A percentile compares a stretch with the other conserved stretches of the same genome.
Conservation (phyloP, 2,888 invertebrate genomes). For the Asteroscopus sphinx region DNA sequence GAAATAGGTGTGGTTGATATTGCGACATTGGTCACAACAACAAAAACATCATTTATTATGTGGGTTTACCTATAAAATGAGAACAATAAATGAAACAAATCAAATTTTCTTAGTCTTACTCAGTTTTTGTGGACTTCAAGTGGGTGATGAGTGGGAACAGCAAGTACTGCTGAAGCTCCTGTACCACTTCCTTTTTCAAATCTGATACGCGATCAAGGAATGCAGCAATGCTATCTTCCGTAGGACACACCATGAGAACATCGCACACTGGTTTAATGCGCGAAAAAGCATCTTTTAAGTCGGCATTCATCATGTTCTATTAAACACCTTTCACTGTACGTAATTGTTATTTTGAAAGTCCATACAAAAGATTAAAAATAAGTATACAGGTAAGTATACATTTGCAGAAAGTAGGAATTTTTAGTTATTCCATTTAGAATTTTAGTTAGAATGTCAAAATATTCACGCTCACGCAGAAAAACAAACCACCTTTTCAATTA, state of each 20-base stretch:
- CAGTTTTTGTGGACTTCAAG: slow-evolving; percentile 72
- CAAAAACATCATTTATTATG: background rate
- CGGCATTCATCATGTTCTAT: slow-evolving; percentile 71
- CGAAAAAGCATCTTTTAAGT: slow-evolving; percentile 76
- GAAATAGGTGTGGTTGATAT: no score
- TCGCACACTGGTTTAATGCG: slow-evolving; percentile 89
- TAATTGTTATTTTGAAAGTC: slow-evolving; percentile 8
- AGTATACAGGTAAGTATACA: background rate
- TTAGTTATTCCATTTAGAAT: slow-evolving; percentile 9
- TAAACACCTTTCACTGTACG: slow-evolving; percentile 8
- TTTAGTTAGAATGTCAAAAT: slow-evolving; percentile 13
- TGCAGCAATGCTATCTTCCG: slow-evolving; percentile 72
- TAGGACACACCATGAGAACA: slow-evolving; percentile 83
- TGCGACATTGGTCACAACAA: no score
- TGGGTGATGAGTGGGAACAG: slow-evolving; percentile 86
- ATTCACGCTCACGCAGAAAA: slow-evolving; percentile 5
- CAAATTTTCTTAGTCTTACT: no score
- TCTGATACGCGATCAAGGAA: slow-evolving; percentile 72
- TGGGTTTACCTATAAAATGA: background rate
- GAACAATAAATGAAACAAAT: no score
- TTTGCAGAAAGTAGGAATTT: slow-evolving; percentile 3
- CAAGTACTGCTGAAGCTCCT: slow-evolving; percentile 88
- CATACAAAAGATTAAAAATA: background rate
- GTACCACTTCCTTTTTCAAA: slow-evolving; percentile 78
- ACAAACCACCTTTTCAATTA: slow-evolving; percentile 16